Conservation (phyloP, 2,113 vertebrate species). For the Gracilinanus agilis region DNA sequence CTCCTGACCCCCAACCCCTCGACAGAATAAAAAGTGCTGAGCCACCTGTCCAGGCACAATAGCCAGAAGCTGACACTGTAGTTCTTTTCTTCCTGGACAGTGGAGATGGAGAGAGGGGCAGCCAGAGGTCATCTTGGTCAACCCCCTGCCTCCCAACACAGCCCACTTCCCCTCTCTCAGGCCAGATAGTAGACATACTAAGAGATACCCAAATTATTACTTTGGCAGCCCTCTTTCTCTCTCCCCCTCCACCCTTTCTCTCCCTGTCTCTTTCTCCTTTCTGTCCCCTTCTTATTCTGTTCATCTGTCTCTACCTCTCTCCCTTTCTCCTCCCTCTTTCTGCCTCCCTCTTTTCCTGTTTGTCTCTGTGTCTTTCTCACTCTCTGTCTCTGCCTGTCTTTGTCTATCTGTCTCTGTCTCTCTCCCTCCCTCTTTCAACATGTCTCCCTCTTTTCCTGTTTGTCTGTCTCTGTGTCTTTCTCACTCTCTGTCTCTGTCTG, state of each 20-base stretch:
- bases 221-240: neutral
- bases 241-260: too few species aligned
- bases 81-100: slow-evolving; percentile 80
- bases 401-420: too few species aligned
- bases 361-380: too few species aligned
- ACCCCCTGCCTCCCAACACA: neutral
- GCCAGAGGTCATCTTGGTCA: neutral
- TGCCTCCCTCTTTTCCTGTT: too few species aligned
- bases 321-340: too few species aligned
- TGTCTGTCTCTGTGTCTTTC: too few species aligned
- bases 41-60: slow-evolving; percentile 67
- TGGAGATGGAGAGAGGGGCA: neutral
- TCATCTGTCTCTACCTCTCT: too few species aligned
- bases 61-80: slow-evolving; percentile 77
- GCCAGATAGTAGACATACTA: neutral
- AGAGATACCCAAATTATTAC: neutral
- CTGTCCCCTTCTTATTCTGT: neutral
- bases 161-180: neutral
- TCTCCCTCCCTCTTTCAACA: too few species aligned
- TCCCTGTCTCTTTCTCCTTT: neutral
- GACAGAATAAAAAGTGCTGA: slow-evolving; percentile 82
- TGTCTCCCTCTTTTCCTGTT: too few species aligned
- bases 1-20: neutral
- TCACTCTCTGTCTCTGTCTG: too few species aligned
- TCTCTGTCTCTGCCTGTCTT: too few species aligned